Percentiles rank a stretch among this genome's conserved stretches.
These are phyloP conservation scores for Saccopteryx bilineata DNA, from an alignment of 2,113 vertebrate genomes.

Conservation along the genomic window DNA sequence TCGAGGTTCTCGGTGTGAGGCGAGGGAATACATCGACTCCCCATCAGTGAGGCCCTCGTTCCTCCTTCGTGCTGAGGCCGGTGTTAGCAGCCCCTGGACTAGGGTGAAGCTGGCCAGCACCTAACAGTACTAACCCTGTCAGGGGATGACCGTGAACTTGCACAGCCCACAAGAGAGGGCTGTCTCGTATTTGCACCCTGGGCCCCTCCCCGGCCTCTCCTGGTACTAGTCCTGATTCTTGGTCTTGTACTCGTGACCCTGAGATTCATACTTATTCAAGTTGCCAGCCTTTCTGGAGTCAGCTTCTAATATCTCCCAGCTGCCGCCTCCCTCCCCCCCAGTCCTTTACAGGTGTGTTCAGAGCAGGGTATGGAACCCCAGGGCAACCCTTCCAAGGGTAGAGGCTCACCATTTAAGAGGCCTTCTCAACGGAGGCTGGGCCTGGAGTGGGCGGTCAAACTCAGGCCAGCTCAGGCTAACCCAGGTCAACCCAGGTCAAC, in stretches of 20 bases:
- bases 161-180: background rate
- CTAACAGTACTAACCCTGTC: rapidly evolving
- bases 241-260: background rate
- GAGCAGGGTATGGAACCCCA: background rate
- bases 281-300: background rate
- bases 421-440: background rate
- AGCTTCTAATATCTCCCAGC: background rate
- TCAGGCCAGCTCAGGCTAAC: background rate
- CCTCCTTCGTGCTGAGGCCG: background rate
- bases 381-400: background rate
- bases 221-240: rapidly evolving
- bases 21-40: rapidly evolving
- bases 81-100: background rate
- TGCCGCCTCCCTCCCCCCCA: rapidly evolving
- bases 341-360: background rate
- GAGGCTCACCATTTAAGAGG: too few species aligned
- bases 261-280: too few species aligned
- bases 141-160: background rate
- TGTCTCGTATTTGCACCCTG: rapidly evolving
- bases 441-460: background rate
- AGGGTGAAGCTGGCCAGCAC: background rate
- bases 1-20: too few species aligned
- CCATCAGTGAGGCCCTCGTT: too few species aligned
- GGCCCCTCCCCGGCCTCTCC: background rate
- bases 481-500: background rate